Base-by-base conservation (phyloP, 1,140 invertebrate genomes). In the Rhopalosiphum maidis region DNA sequence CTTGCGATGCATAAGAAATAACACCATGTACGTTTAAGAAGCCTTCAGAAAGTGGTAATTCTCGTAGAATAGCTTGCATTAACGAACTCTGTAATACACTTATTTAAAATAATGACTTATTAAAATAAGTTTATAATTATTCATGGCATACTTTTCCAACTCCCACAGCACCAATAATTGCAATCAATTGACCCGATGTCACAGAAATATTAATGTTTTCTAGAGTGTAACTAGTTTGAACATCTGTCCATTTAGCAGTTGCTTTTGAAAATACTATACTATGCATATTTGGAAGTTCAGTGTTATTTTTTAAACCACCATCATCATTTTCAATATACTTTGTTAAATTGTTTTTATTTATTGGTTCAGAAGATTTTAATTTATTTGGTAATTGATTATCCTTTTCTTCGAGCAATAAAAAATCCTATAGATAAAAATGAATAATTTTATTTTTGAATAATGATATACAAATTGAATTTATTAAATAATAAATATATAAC, bases 1-100 rank as follows among this genome's bases (percentile, higher is more conserved):
- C 98, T 95, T 99, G 98, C 35, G 98, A 97, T 23, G 98, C 97
- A 95, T 99, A 99, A 1, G 98, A 97, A 11, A 99, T 95, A 54
- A 95, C 97, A 35, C 98, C 98, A 85, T 96, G 96, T 0, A 98
- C 95, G 87, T 96, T 95, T 0, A 99, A 95, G 11, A 95, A 95
- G 1, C 98, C 98, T 0, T 95, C 95, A 8, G 95, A 95, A 1
- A 97, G 94, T 11, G 97, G 97, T 54, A 99, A 95, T 95, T 99
- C 98, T 90, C 96, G 96, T 15, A 99, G 95, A 93, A 99, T 96
- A 3, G 97, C 96, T 95, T 99, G 97, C 22, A 99, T 95, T 11
- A 99, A 95, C 43, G 98, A 98, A 60, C 94, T 94, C 94, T 95
- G 94, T n/a, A 77, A 91, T 54, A 22, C 30, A 89, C 41, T 23